Percentiles rank a stretch among this genome's conserved stretches.
phyloP scores from a whole-genome alignment of 2,888 invertebrate genomes.

The Helobdella robusta region DNA sequence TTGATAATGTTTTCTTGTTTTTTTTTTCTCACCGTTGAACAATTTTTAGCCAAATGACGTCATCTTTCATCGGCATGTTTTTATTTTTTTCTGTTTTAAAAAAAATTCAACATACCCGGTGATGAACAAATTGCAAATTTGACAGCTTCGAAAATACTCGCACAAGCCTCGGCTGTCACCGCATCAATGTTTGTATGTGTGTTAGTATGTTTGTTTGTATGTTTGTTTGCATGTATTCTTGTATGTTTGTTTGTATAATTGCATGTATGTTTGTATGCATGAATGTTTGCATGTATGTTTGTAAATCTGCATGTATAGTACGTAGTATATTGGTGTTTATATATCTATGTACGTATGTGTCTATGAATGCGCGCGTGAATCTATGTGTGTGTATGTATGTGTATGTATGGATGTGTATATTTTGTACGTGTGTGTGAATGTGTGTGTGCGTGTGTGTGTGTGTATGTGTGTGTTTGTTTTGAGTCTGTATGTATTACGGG shows the following conservation, averaged over 20 bases:
- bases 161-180: too few relatives aligned
- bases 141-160: too few relatives aligned
- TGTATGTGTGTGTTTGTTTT: not conserved
- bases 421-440: not conserved
- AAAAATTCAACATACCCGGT: too few relatives aligned
- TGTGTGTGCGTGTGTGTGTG: conserved; percentile 4
- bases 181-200: not conserved
- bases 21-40: too few relatives aligned
- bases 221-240: not conserved
- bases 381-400: not conserved
- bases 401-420: not conserved
- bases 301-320: not conserved
- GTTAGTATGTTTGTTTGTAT: not conserved
- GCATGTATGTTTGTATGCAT: not conserved
- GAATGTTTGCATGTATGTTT: not conserved
- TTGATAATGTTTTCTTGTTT: too few relatives aligned
- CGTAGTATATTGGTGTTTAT: too few relatives aligned
- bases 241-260: not conserved
- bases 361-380: not conserved
- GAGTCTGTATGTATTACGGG: too few relatives aligned
- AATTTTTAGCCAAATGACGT: too few relatives aligned
- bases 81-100: too few relatives aligned
- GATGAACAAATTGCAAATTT: too few relatives aligned
- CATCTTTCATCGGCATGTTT: too few relatives aligned
- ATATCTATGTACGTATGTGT: not conserved